Evolutionary conservation across 2,797 vertebrate genomes (phyloP).

Genomic region (Pogoniulus pusillus): DNA sequence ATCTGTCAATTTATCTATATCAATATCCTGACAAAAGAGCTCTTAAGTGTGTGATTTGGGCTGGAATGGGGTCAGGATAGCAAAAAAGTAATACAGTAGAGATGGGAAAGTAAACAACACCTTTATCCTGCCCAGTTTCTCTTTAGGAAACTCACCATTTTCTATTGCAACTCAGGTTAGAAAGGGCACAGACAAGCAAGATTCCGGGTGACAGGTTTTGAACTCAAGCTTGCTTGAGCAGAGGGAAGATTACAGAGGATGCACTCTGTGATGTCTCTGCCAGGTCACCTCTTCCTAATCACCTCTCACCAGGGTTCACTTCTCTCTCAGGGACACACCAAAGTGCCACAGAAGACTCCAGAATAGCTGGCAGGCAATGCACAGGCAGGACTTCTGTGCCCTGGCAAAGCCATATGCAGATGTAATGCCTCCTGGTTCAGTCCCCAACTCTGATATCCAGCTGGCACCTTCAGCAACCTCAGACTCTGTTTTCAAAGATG

Average conservation of each 20-base stretch:
- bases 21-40: not conserved
- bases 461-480: not conserved
- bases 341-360: not conserved
- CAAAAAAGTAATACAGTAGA: not conserved
- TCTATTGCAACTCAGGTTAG: not conserved
- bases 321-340: not conserved
- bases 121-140: not conserved
- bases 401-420: not conserved
- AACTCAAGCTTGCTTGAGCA: not conserved
- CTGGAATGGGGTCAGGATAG: not conserved
- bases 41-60: not conserved
- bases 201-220: not conserved
- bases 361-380: not conserved
- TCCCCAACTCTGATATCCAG: not conserved
- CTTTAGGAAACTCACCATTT: not conserved
- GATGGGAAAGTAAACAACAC: not conserved
- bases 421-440: accelerated
- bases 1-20: not conserved
- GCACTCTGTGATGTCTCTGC: accelerated
- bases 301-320: not conserved
- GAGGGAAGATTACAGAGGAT: not conserved
- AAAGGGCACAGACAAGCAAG: not conserved
- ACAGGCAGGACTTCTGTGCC: not conserved
- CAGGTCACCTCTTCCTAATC: not conserved
- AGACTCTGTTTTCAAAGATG: not conserved